A percentile compares a stretch with the other conserved stretches of the same genome.
Conservation (phyloP, 2,888 invertebrate genomes). For the Torymus auratus region DNA sequence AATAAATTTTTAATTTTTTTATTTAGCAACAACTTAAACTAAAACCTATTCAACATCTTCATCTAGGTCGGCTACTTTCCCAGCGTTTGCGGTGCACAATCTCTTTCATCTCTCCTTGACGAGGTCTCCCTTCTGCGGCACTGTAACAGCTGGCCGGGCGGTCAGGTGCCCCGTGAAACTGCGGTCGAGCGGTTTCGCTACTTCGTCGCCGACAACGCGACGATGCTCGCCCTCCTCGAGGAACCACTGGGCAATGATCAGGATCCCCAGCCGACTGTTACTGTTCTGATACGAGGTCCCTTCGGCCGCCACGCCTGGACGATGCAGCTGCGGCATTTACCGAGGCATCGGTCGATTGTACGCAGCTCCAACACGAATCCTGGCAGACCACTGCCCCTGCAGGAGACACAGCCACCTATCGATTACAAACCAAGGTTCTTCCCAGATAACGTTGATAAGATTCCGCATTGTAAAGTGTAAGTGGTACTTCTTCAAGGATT, state of each 20-base stretch:
- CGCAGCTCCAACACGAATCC: slow-evolving; percentile 82
- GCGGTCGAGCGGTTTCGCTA: slow-evolving; percentile 88
- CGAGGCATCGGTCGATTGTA: slow-evolving; percentile 87
- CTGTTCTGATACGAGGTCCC: slow-evolving; percentile 92
- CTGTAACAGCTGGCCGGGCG: slow-evolving; percentile 82
- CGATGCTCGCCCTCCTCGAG: slow-evolving; percentile 92
- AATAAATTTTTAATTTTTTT: no score
- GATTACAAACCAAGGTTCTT: slow-evolving; percentile 86
- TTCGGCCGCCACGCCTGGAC: slow-evolving; percentile 98
- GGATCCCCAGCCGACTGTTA: slow-evolving; percentile 95
- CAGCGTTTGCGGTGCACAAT: slow-evolving; percentile 89
- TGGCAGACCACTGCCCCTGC: slow-evolving; percentile 87
- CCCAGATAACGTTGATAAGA: slow-evolving; percentile 88
- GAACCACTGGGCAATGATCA: slow-evolving; percentile 94
- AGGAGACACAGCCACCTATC: slow-evolving; percentile 83
- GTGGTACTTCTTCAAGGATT: slow-evolving; percentile 67
- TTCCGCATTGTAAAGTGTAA: slow-evolving; percentile 89
- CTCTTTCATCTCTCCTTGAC: slow-evolving; percentile 91
- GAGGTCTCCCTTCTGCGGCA: slow-evolving; percentile 89
- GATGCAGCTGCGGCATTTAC: slow-evolving; percentile 90
- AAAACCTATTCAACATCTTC: not conserved
- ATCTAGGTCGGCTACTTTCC: slow-evolving; percentile 88
- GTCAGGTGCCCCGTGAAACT: slow-evolving; percentile 78
- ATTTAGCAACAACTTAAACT: not conserved
- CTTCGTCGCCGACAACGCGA: slow-evolving; percentile 93